Percentiles rank a stretch among this genome's conserved stretches.
These are phyloP conservation scores for Watsonalla cultraria DNA, from an alignment of 2,888 invertebrate species.

Conservation along the genomic window DNA sequence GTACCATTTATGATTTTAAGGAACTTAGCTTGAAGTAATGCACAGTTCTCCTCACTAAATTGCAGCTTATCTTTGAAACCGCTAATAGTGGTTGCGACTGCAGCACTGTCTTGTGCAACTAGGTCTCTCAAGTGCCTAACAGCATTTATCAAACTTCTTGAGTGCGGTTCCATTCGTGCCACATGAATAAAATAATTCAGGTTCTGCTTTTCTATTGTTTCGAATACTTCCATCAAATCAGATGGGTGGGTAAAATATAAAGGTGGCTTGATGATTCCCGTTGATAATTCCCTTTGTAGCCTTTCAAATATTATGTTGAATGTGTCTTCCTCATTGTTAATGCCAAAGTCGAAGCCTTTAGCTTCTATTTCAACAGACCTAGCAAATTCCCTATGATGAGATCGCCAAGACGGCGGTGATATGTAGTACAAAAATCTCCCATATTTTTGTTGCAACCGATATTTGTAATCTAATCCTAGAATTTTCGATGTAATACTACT, in stretches of 20 bases:
- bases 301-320: constrained; percentile 60
- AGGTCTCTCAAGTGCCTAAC: constrained; percentile 62
- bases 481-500: constrained; percentile 64
- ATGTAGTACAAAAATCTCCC: constrained; percentile 83
- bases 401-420: constrained; percentile 81
- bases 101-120: constrained; percentile 49
- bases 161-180: constrained; percentile 74
- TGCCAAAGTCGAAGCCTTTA: constrained; percentile 62
- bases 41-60: constrained; percentile 72
- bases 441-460: constrained; percentile 80
- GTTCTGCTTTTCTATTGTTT: constrained; percentile 81
- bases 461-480: constrained; percentile 80
- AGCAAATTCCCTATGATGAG: constrained; percentile 71
- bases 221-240: constrained; percentile 78
- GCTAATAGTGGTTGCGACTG: constrained; percentile 39
- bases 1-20: constrained; percentile 73
- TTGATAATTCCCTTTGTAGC: constrained; percentile 65
- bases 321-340: constrained; percentile 53
- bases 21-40: constrained; percentile 72
- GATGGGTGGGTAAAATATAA: constrained; percentile 78
- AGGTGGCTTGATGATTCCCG: constrained; percentile 60
- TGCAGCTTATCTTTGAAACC: constrained; percentile 40
- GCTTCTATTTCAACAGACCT: constrained; percentile 66
- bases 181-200: constrained; percentile 80
- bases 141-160: constrained; percentile 64